phyloP scores from a whole-genome alignment of 2,113 vertebrate genomes.

The Petroica traversi region DNA sequence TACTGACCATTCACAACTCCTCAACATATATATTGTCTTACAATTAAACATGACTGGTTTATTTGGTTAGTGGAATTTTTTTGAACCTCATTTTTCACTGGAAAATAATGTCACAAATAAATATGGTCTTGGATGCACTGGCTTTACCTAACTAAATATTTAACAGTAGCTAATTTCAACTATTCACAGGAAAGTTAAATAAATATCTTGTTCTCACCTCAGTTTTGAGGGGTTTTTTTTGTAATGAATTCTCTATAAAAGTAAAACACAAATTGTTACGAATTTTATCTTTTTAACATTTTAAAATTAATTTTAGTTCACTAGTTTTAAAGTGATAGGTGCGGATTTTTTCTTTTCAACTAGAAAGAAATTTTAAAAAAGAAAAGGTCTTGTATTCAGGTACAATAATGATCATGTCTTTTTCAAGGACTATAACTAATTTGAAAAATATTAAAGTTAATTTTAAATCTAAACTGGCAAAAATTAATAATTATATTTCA shows the following conservation, averaged over 20 bases:
- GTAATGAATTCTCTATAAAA: background rate
- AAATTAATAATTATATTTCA: background rate
- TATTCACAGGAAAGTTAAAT: background rate
- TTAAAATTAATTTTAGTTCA: background rate
- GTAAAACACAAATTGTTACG: background rate
- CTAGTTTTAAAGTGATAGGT: background rate
- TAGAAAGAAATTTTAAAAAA: background rate
- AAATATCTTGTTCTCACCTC: fast-evolving
- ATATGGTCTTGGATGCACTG: background rate
- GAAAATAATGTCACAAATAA: background rate
- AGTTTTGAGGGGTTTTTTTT: background rate
- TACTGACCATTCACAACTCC: background rate
- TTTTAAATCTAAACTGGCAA: background rate
- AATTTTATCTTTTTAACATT: background rate
- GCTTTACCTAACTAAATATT: background rate
- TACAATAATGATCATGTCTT: background rate
- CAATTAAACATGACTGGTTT: background rate
- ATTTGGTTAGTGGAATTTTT: fast-evolving
- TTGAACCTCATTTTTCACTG: background rate
- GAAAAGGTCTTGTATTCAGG: background rate
- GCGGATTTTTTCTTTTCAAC: background rate
- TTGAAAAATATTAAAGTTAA: background rate
- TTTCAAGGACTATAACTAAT: background rate
- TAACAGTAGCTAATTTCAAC: background rate
- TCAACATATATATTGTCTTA: background rate